These are phyloP conservation scores for Poeciliopsis turrubarensis DNA, from an alignment of 2,113 vertebrate genomes.

Conservation along the genomic window DNA sequence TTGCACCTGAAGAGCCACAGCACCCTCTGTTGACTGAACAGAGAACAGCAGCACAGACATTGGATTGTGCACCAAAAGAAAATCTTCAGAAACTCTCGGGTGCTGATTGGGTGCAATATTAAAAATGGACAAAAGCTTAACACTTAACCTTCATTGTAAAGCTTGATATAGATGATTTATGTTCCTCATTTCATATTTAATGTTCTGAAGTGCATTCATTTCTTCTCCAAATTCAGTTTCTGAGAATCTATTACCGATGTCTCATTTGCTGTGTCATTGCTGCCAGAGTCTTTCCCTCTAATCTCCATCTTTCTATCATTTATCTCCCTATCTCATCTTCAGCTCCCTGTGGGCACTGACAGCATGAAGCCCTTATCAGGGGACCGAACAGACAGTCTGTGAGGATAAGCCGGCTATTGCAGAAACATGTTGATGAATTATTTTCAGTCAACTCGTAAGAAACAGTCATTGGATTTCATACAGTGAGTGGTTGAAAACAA, in stretches of 20 bases:
- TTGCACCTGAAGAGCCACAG: slow-evolving; percentile 60
- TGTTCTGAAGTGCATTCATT: neutral
- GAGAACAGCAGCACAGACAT: neutral
- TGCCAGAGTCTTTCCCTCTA: slow-evolving; percentile 6
- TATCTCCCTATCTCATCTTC: slow-evolving; percentile 41
- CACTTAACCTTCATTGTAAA: slow-evolving; percentile 11
- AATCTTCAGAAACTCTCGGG: neutral
- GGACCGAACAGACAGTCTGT: slow-evolving; percentile 14
- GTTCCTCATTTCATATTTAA: neutral
- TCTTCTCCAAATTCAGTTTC: slow-evolving; percentile 14
- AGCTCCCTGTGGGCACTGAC: slow-evolving; percentile 28
- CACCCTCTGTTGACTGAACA: slow-evolving; percentile 63
- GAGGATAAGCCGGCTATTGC: slow-evolving; percentile 6
- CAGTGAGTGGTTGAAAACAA: neutral
- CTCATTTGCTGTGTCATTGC: slow-evolving; percentile 49
- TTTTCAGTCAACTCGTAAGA: neutral
- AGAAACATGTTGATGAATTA: neutral
- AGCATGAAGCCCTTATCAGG: slow-evolving; percentile 36
- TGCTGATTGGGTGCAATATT: slow-evolving; percentile 1
- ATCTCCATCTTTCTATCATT: slow-evolving; percentile 41
- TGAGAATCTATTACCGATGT: slow-evolving; percentile 29
- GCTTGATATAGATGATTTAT: slow-evolving; percentile 5
- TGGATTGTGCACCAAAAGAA: neutral
- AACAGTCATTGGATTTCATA: neutral
- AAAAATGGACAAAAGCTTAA: neutral